phyloP scores from a whole-genome alignment of 2,797 vertebrate genomes.

The Cercopithecus hamlyni region DNA sequence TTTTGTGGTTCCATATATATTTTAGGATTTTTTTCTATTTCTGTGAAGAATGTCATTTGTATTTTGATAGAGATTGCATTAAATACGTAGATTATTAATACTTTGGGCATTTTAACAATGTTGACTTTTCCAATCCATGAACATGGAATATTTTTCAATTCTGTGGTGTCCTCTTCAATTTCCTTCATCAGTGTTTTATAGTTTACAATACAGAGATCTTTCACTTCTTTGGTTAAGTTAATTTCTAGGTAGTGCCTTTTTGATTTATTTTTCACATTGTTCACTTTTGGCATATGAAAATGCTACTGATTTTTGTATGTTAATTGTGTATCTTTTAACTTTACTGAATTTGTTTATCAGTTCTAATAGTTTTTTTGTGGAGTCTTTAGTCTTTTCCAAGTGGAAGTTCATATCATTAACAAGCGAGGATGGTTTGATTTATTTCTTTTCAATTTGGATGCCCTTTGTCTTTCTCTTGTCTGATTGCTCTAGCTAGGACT shows the following conservation, averaged over 20 bases:
- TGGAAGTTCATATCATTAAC: too few relatives aligned
- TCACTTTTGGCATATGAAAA: background rate
- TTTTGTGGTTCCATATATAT: background rate
- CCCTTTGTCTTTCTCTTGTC: too few relatives aligned
- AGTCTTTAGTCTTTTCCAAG: too few relatives aligned
- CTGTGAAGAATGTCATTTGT: background rate
- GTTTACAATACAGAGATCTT: background rate
- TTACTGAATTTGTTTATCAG: too few relatives aligned
- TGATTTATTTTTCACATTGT: background rate
- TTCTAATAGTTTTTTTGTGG: too few relatives aligned
- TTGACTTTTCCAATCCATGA: background rate
- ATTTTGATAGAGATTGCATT: background rate
- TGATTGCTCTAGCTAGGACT: too few relatives aligned
- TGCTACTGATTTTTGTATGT: background rate
- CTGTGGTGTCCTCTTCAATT: background rate
- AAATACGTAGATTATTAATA: background rate
- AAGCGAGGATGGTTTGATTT: too few relatives aligned
- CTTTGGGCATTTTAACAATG: background rate
- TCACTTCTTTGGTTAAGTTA: background rate
- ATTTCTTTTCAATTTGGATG: too few relatives aligned
- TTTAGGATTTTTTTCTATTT: background rate
- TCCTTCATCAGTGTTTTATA: background rate
- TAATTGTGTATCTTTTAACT: too few relatives aligned
- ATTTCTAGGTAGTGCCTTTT: background rate
- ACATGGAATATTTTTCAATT: background rate